A percentile compares a stretch with the other conserved stretches of the same genome.
phyloP scores from a whole-genome alignment of 1,140 invertebrate species.

The Lepidotrigona ventralis region DNA sequence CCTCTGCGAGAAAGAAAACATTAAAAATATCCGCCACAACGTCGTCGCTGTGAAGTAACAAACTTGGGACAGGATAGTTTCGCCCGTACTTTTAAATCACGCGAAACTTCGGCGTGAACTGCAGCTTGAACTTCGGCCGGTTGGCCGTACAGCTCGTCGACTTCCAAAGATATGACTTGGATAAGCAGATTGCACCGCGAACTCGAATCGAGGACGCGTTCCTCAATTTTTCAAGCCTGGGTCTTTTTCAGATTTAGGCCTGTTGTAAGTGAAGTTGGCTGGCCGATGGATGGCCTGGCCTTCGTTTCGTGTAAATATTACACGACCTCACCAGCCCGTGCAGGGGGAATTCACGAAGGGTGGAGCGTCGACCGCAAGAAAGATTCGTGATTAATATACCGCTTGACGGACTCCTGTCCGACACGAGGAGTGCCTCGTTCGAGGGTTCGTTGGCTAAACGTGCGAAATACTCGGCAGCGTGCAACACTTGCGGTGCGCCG shows the following conservation, averaged over 20 bases:
- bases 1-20: background rate
- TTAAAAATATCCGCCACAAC: background rate
- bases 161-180: background rate
- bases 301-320: constrained; percentile 25
- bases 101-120: background rate
- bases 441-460: constrained; percentile 43
- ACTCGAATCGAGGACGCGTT: background rate
- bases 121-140: background rate
- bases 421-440: constrained; percentile 9
- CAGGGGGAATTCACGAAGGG: constrained; percentile 14
- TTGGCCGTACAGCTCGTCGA: background rate
- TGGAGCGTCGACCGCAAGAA: constrained; percentile 39
- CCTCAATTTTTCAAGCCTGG: background rate
- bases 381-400: constrained; percentile 57
- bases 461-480: constrained; percentile 32
- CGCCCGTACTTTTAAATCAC: constrained; percentile 3
- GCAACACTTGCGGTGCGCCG: constrained; percentile 43
- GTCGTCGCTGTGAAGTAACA: background rate
- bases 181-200: background rate
- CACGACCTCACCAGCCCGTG: background rate
- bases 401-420: constrained; percentile 55
- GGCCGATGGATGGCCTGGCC: background rate
- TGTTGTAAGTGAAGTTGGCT: background rate
- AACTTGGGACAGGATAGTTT: background rate
- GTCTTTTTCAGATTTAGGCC: no score